Base-by-base conservation (phyloP, 1,140 invertebrate species). In the Magallana angulata region DNA sequence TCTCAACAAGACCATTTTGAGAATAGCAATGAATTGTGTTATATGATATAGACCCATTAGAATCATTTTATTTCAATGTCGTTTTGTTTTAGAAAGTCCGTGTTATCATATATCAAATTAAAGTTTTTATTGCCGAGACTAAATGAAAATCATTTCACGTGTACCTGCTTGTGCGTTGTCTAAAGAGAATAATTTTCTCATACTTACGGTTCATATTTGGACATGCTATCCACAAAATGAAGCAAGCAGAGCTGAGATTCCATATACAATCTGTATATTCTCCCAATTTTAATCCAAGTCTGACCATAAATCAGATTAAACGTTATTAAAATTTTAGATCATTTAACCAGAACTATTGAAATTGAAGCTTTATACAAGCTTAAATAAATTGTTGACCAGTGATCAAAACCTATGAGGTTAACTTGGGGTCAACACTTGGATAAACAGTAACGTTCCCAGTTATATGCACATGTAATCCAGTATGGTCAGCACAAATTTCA, bases 301-400 rank as follows among this genome's bases (percentile, higher is more conserved):
- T 76, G 68, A 76, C 68, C 68, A 76, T 76, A 76, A 76, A 76
- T 76, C 68, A 76, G 68, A 76, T 76, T 76, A 76, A 76, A 76
- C 36, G 68, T 30, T 76, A 76, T 76, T 76, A 30, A 76, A 76
- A 76, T 36, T 30, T 76, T 76, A 18, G 36, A 30, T 24, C 68
- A 76, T 76, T 76, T 76, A 76, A 76, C 68, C 68, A 12, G 36
- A 24, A 76, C 24, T 30, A 76, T 76, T 76, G 68, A 76, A 76
- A 76, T 76, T 48, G 68, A 24, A 76, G 68, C 24, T 76, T 36
- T 76, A 76, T 76, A 76, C 36, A 76, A 76, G 68, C 68, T 76
- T 76, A 76, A 76, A 76, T 76, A 76, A 76, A 76, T 76, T 76
- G 68, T 76, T 76, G 68, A 76, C 68, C 68, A 76, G 68, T 76